Evolutionary conservation across 1,140 invertebrate species (phyloP), one percentile per base, ranked within the genome.

Genomic region (Drosophila gunungcola): DNA sequence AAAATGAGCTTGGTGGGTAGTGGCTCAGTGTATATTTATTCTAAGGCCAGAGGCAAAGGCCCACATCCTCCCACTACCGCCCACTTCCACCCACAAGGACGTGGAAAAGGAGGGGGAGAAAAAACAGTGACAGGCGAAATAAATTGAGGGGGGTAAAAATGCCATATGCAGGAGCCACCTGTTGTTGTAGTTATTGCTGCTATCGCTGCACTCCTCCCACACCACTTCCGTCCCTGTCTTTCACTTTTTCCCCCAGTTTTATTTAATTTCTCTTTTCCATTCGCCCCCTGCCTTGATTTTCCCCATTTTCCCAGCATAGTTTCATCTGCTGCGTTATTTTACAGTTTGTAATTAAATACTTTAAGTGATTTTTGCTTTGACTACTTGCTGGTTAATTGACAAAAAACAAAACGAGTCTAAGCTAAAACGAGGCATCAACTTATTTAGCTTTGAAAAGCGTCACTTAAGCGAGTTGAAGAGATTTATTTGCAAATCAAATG

Each of bases 321-420:
- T 74, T 51, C 73, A 67, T 68, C 34, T 53, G 27, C 10, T 63
- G 36, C 45, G 55, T 72, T 54, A 65, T 65, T 82, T 76, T 88
- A 83, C 83, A 65, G 65, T 79, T 79, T 57, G 83, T 86, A 86
- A 86, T 86, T 83, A 67, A 88, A 86, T 79, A 88, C 84, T 88
- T 88, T 88, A 83, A 86, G 79, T 88, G 83, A 88, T 86, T 81
- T 75, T 53, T 39, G 39, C 74, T 81, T 74, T 78, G 57, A 58
- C 62, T 62, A 77, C 64, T 56, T 46, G 57, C 46, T 51, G 46
- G 41, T 73, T 80, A 85, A 80, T 80, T 85, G 81, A 64, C 65
- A 76, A 74, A 65, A 73, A 53, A 32, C 27, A 27, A 65, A 42
- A 58, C 29, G 39, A 49, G 36, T 52, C 63, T 64, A 34, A 82